Evolutionary conservation across 2,113 vertebrate genomes (phyloP).

Genomic region (Tretioscincus oriximinensis): DNA sequence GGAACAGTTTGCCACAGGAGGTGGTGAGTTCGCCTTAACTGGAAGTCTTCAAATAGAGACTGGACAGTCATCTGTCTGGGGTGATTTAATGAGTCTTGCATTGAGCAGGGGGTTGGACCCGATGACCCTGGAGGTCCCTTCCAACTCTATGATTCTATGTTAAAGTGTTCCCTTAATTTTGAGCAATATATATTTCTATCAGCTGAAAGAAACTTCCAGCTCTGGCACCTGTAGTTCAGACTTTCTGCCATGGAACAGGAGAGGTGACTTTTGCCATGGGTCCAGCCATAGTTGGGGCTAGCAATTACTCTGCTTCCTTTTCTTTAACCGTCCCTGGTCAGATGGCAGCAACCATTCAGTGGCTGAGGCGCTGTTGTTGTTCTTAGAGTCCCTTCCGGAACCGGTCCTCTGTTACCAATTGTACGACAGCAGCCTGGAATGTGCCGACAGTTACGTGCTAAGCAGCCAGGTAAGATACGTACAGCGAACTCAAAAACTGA

Average conservation of each 20-base stretch:
- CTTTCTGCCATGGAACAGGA: background rate
- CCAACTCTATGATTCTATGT: background rate
- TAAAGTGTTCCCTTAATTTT: background rate
- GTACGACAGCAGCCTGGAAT: slow-evolving; percentile 84
- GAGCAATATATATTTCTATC: too few relatives aligned
- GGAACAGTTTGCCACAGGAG: too few relatives aligned
- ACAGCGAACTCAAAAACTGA: background rate
- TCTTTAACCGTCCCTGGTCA: slow-evolving; percentile 73
- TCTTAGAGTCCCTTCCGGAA: slow-evolving; percentile 93
- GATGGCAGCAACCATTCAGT: slow-evolving; percentile 93
- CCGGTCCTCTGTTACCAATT: slow-evolving; percentile 84
- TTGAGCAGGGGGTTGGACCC: too few relatives aligned
- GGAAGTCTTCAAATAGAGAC: too few relatives aligned
- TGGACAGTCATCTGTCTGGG: too few relatives aligned
- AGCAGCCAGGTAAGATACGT: slow-evolving; percentile 81
- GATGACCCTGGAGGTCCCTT: too few relatives aligned
- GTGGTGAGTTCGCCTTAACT: too few relatives aligned
- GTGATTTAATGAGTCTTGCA: too few relatives aligned
- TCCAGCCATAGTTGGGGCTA: background rate
- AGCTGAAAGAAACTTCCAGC: too few relatives aligned
- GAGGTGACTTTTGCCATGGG: background rate
- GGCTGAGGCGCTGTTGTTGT: slow-evolving; percentile 91
- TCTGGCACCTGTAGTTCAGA: background rate
- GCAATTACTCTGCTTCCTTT: background rate
- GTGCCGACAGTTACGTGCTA: slow-evolving; percentile 67